These are phyloP conservation scores for Leucania comma DNA, from an alignment of 2,888 invertebrate species.

Conservation along the genomic window DNA sequence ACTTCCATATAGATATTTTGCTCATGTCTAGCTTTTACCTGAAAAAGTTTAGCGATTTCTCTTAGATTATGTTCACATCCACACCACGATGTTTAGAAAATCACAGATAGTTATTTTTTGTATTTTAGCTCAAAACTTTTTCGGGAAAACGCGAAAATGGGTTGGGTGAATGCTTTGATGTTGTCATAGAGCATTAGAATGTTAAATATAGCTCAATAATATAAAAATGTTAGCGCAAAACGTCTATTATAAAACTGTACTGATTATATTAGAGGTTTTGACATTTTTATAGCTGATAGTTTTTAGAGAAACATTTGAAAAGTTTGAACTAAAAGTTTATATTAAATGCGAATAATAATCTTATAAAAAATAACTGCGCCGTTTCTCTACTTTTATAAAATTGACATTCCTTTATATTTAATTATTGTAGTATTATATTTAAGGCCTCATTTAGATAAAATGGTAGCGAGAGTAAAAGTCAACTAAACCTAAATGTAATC, in stretches of 20 bases:
- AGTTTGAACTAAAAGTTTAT: slow-evolving; percentile 36
- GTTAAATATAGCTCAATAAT: slow-evolving; percentile 31
- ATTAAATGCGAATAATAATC: slow-evolving; percentile 38
- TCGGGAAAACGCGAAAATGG: neutral
- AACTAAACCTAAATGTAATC: slow-evolving; percentile 34
- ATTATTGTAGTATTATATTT: slow-evolving; percentile 33
- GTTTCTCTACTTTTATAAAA: slow-evolving; percentile 61
- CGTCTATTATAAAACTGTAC: slow-evolving; percentile 35
- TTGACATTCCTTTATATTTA: slow-evolving; percentile 63
- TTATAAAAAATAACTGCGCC: slow-evolving; percentile 24
- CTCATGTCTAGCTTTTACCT: neutral
- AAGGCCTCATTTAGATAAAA: slow-evolving; percentile 54
- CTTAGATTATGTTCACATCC: neutral
- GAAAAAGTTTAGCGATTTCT: neutral
- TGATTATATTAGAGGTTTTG: slow-evolving; percentile 38
- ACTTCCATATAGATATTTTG: neutral
- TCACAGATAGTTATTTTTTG: neutral
- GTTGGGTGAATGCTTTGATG: slow-evolving; percentile 12
- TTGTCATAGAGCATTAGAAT: slow-evolving; percentile 28
- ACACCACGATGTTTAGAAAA: neutral
- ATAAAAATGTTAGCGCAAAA: slow-evolving; percentile 14
- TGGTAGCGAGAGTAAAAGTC: slow-evolving; percentile 19
- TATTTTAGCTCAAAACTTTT: slow-evolving; percentile 1
- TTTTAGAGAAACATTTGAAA: slow-evolving; percentile 46
- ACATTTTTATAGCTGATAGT: slow-evolving; percentile 57